These are phyloP conservation scores for Urosaurus nigricauda DNA, from an alignment of 2,797 vertebrate species.

Conservation along the genomic window DNA sequence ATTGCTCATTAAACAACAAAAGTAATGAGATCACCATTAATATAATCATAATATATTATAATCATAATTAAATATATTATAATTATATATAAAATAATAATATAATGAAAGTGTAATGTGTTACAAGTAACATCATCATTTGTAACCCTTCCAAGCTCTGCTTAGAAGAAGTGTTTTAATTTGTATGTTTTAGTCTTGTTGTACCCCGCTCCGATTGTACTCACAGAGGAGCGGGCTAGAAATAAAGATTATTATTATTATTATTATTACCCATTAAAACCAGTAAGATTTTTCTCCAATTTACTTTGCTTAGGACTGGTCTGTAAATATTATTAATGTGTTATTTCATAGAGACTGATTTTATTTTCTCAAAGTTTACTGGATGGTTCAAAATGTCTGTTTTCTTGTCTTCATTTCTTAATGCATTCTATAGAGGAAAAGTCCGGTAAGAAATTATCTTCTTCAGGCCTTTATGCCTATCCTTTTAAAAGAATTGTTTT, in stretches of 20 bases:
- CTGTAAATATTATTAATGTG: not conserved
- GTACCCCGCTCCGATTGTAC: too few relatives aligned
- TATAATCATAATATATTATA: too few relatives aligned
- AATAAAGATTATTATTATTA: too few relatives aligned
- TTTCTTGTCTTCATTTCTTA: conserved; percentile 71
- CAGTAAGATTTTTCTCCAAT: not conserved
- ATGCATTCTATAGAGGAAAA: conserved; percentile 89
- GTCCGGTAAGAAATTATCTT: conserved; percentile 89
- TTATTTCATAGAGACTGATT: not conserved
- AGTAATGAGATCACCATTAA: not conserved
- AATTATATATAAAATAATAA: too few relatives aligned
- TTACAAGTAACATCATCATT: not conserved
- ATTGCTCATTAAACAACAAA: not conserved
- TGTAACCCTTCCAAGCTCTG: not conserved
- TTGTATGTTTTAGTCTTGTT: too few relatives aligned
- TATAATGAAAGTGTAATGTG: not conserved
- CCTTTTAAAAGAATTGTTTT: conserved; percentile 23
- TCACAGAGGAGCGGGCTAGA: too few relatives aligned
- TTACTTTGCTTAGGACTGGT: not conserved
- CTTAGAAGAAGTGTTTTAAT: too few relatives aligned
- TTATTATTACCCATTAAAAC: not conserved
- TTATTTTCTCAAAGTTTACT: not conserved
- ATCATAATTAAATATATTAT: too few relatives aligned
- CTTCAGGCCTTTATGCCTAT: conserved; percentile 12
- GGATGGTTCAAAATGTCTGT: conserved; percentile 48